phyloP scores from a whole-genome alignment of 2,113 vertebrate species.

The Phalacrocorax pelagicus region DNA sequence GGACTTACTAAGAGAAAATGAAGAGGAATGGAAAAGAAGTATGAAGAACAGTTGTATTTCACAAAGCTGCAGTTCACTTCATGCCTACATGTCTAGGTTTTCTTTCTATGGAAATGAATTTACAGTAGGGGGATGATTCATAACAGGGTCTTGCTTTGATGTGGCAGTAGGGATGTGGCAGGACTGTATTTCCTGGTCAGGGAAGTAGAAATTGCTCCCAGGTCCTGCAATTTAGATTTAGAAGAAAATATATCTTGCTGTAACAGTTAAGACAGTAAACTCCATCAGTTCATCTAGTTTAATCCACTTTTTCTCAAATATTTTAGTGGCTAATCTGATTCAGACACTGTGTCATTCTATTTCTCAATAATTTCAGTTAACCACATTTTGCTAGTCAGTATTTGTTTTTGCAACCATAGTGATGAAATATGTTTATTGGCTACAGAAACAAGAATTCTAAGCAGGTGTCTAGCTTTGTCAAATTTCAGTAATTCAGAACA shows the following conservation, averaged over 20 bases:
- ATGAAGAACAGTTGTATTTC: background rate
- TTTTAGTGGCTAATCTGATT: background rate
- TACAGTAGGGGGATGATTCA: background rate
- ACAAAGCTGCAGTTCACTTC: background rate
- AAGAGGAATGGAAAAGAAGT: background rate
- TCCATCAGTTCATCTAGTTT: conserved; percentile 1
- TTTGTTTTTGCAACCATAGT: conserved; percentile 52
- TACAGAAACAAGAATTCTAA: background rate
- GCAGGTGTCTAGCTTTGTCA: conserved; percentile 38
- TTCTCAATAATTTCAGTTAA: conserved; percentile 42
- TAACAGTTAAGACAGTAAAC: background rate
- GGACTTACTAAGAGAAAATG: background rate
- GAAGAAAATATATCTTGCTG: background rate
- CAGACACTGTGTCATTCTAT: conserved; percentile 31
- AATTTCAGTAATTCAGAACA: background rate
- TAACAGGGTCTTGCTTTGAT: background rate
- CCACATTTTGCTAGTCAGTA: conserved; percentile 3
- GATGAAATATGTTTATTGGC: conserved; percentile 42
- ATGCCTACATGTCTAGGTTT: background rate
- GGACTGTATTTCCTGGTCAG: background rate
- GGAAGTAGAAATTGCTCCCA: background rate
- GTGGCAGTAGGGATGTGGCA: background rate
- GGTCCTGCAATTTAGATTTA: conserved; percentile 8
- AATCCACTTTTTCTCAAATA: conserved; percentile 26
- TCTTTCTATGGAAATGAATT: background rate